phyloP scores from a whole-genome alignment of 37 sponge, comb jelly and placozoan species.

The Cliona cf. orientalis region DNA sequence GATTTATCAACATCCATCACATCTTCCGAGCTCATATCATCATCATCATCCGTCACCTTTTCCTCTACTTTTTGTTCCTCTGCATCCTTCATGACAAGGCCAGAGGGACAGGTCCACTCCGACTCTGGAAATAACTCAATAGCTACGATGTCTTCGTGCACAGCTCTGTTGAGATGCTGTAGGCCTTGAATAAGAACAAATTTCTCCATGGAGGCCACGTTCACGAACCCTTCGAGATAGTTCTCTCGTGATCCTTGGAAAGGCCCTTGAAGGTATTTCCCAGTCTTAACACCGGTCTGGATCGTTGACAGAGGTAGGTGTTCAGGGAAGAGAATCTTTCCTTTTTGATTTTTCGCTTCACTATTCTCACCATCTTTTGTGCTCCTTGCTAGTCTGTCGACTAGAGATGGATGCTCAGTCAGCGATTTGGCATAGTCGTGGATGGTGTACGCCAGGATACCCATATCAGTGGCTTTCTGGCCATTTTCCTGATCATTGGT shows the following conservation, averaged over 20 bases:
- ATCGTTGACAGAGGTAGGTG: slow-evolving; percentile 72
- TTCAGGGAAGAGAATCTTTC: slow-evolving; percentile 73
- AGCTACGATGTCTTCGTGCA: slow-evolving; percentile 92
- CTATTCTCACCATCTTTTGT: slow-evolving; percentile 4
- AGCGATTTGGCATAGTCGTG: slow-evolving; percentile 83
- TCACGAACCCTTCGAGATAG: slow-evolving; percentile 83
- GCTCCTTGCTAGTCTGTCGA: slow-evolving; percentile 75
- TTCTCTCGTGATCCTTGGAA: slow-evolving; percentile 90
- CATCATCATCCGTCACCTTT: slow-evolving; percentile 22
- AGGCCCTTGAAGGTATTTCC: slow-evolving; percentile 75
- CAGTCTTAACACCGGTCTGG: slow-evolving; percentile 79
- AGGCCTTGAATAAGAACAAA: slow-evolving; percentile 80
- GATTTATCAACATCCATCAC: background rate
- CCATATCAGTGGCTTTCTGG: slow-evolving; percentile 61
- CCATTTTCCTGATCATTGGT: slow-evolving; percentile 88
- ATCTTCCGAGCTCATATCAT: slow-evolving; percentile 1
- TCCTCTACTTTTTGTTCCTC: slow-evolving; percentile 1
- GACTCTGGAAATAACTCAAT: slow-evolving; percentile 85
- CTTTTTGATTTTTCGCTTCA: background rate
- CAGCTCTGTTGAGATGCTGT: slow-evolving; percentile 86
- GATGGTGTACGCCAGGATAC: slow-evolving; percentile 64
- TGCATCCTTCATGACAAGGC: slow-evolving; percentile 63
- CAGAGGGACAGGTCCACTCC: slow-evolving; percentile 84
- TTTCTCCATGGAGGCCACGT: slow-evolving; percentile 47
- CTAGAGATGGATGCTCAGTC: slow-evolving; percentile 53